Conservation (phyloP, 2,888 invertebrate genomes). For the Augiades crinisus region DNA sequence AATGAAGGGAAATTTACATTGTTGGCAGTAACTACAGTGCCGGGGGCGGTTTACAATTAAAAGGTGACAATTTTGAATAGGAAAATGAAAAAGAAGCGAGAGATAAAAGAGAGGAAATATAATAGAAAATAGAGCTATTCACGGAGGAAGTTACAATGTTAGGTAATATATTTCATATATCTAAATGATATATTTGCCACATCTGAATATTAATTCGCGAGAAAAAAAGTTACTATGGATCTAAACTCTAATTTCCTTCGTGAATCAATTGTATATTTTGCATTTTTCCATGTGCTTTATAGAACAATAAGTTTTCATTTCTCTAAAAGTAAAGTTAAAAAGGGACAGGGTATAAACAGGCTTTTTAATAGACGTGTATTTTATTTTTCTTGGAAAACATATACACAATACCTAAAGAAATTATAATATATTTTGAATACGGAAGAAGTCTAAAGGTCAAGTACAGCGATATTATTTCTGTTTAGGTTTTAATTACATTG, state of each 20-base stretch:
- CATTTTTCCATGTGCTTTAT: slow-evolving; percentile 9
- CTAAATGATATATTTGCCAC: background rate
- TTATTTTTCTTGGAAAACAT: background rate
- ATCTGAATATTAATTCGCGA: too few species aligned
- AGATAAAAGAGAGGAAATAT: too few species aligned
- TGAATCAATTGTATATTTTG: slow-evolving; percentile 18
- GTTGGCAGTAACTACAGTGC: background rate
- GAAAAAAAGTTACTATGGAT: background rate
- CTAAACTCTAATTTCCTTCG: slow-evolving; percentile 20
- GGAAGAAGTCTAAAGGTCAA: too few species aligned
- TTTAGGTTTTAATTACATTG: background rate
- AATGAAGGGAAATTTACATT: slow-evolving; percentile 1
- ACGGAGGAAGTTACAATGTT: slow-evolving; percentile 31
- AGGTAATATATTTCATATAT: background rate
- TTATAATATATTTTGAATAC: background rate
- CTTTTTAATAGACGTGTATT: background rate
- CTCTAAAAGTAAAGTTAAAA: slow-evolving; percentile 1
- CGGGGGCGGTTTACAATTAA: background rate
- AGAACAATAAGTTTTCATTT: slow-evolving; percentile 1
- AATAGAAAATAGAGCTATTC: slow-evolving; percentile 40
- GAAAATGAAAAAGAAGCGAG: too few species aligned
- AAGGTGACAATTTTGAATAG: background rate
- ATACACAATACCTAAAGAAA: background rate
- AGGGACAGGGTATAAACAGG: background rate
- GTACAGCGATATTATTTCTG: too few species aligned